A percentile compares a stretch with the other conserved stretches of the same genome.
Evolutionary conservation across 2,888 invertebrate species (phyloP).

Genomic region (Sesia apiformis): DNA sequence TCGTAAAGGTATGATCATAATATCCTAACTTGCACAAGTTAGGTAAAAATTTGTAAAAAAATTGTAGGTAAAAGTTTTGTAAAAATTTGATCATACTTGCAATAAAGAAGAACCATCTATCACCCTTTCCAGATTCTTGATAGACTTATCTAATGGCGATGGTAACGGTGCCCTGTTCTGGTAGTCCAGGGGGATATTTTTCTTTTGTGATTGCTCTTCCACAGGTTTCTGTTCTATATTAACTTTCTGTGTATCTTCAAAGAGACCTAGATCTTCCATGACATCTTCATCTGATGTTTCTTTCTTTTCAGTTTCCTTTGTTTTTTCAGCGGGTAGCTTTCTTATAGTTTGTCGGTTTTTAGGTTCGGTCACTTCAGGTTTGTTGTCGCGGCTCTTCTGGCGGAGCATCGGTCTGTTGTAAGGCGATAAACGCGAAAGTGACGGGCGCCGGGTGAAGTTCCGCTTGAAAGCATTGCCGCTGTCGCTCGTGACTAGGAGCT

Average conservation of each 20-base stretch:
- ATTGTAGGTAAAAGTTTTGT: too few species aligned
- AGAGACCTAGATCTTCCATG: conserved; percentile 36
- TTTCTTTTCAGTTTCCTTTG: not conserved
- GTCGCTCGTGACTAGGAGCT: conserved; percentile 76
- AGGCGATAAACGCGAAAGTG: conserved; percentile 43
- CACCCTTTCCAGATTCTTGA: conserved; percentile 42
- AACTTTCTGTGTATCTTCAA: conserved; percentile 32
- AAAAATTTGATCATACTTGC: conserved; percentile 23
- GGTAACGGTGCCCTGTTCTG: not conserved
- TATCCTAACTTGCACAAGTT: too few species aligned
- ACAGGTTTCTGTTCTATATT: not conserved
- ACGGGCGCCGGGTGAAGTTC: conserved; percentile 52
- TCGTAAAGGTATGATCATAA: too few species aligned
- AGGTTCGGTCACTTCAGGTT: not conserved
- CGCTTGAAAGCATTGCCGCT: conserved; percentile 44
- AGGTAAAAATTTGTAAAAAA: too few species aligned
- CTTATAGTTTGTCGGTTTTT: not conserved
- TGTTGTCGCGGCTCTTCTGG: not conserved
- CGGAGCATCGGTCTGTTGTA: conserved; percentile 28
- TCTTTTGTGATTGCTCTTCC: not conserved
- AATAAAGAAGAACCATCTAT: conserved; percentile 50
- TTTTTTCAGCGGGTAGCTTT: not conserved
- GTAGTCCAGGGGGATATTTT: not conserved
- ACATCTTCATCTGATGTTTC: conserved; percentile 24
- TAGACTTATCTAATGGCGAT: conserved; percentile 31